Evolutionary conservation across 2,888 invertebrate species (phyloP), one percentile per base, ranked within the genome.

Genomic region (Ophion costatus): DNA sequence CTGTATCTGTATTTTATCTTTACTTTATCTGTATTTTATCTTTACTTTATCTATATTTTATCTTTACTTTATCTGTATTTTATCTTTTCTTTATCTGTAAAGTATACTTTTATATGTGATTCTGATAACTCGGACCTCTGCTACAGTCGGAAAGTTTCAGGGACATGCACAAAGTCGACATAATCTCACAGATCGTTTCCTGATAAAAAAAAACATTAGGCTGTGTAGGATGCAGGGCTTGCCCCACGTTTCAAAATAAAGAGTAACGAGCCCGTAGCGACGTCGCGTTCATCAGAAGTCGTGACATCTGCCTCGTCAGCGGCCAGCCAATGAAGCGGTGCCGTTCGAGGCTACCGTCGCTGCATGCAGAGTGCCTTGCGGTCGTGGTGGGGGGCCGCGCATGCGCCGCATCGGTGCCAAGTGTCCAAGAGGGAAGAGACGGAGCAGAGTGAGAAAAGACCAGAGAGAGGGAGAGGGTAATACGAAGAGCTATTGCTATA

Each of bases 401-500:
- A 77, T 73, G 86, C 86, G 83, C 79, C 67, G 75, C n/a, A 73
- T n/a, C 51, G 42, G 56, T 3, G 10, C n/a, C 17, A 42, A 74
- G 33, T 63, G 57, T 73, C 24, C 24, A 24, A 38, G 74, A 24
- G 73, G 61, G 22, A 61, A 61, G 61, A 61, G 73, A 59, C 29
- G 51, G 33, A 63, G 71, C 64, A 59, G 17, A 63, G 70, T 73
- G 70, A 74, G 33, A 70, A 69, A 76, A 63, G 10, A 17, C 56
- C 57, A 78, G 70, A 67, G 33, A 70, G 81, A 76, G 76, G 29
- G 38, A 42, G 69, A 75, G 73, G 73, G 73, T 11, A 38, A 20
- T 22, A 61, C 24, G 70, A 29, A 69, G 59, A 81, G 82, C 78
- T 74, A 80, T 85, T 51, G 70, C 82, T 74, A 84, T 74, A 84